These are phyloP conservation scores for Ataeniobius toweri DNA, from an alignment of 2,797 vertebrate species.

Conservation along the genomic window DNA sequence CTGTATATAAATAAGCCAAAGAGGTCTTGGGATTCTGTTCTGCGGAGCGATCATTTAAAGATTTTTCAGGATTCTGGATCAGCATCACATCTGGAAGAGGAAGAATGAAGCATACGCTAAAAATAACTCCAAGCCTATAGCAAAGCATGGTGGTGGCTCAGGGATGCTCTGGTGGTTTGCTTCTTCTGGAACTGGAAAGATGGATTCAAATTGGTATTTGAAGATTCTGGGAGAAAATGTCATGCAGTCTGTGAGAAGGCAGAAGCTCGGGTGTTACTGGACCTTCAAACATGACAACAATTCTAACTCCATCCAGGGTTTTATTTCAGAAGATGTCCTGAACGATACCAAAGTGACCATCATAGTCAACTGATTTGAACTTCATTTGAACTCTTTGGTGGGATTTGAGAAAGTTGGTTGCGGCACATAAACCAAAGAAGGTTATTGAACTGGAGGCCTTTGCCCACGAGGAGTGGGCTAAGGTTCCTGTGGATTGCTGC, in stretches of 20 bases:
- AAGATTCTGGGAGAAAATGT: neutral
- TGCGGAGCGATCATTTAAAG: neutral
- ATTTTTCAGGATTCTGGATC: neutral
- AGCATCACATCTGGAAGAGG: neutral
- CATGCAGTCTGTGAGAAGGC: neutral
- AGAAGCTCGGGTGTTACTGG: neutral
- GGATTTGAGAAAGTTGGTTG: neutral
- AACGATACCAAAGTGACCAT: neutral
- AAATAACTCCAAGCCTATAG: neutral
- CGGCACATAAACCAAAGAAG: neutral
- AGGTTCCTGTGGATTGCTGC: no score
- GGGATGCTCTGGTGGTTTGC: neutral
- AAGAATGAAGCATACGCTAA: neutral
- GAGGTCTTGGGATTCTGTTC: neutral
- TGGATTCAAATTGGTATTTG: neutral
- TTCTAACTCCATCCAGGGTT: neutral
- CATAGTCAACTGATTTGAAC: neutral
- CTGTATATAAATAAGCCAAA: neutral
- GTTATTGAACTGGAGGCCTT: neutral
- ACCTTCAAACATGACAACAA: neutral
- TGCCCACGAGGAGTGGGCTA: no score
- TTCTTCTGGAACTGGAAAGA: neutral
- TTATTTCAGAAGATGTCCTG: neutral
- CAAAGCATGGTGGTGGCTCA: neutral
- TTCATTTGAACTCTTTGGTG: neutral